phyloP scores from a whole-genome alignment of 2,888 invertebrate species.

The Argyresthia goedartella region DNA sequence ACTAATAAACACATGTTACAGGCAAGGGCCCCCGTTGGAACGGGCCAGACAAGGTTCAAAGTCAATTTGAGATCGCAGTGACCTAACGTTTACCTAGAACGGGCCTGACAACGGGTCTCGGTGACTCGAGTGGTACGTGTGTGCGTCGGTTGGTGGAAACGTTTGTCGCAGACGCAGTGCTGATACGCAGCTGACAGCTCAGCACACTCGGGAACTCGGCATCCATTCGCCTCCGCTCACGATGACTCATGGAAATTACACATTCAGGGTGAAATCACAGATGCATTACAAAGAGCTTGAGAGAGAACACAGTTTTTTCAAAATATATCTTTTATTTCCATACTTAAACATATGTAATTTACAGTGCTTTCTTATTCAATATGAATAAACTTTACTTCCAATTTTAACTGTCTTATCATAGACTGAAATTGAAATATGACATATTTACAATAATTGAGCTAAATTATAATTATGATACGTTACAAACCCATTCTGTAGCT shows the following conservation, averaged over 20 bases:
- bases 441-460: constrained; percentile 29
- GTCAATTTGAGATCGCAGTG: constrained; percentile 38
- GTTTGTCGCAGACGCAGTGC: constrained; percentile 19
- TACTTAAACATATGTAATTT: constrained; percentile 59
- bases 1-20: constrained; percentile 42
- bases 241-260: constrained; percentile 69
- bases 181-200: background rate
- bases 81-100: constrained; percentile 58
- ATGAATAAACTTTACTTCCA: constrained; percentile 62
- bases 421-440: constrained; percentile 53
- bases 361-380: constrained; percentile 66
- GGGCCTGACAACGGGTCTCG: constrained; percentile 54
- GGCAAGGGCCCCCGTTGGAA: constrained; percentile 29
- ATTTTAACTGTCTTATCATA: constrained; percentile 44
- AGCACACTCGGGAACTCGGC: constrained; percentile 23
- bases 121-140: constrained; percentile 28
- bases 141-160: constrained; percentile 27
- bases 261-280: constrained; percentile 57
- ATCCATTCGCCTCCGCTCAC: constrained; percentile 22
- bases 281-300: constrained; percentile 32
- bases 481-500: constrained; percentile 72
- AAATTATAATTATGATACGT: constrained; percentile 56
- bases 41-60: constrained; percentile 25
- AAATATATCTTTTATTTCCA: constrained; percentile 53
- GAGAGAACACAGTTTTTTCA: constrained; percentile 32